Percentiles rank a stretch among this genome's conserved stretches.
Conservation (phyloP, 2,797 vertebrate species). For the Chelon auratus region DNA sequence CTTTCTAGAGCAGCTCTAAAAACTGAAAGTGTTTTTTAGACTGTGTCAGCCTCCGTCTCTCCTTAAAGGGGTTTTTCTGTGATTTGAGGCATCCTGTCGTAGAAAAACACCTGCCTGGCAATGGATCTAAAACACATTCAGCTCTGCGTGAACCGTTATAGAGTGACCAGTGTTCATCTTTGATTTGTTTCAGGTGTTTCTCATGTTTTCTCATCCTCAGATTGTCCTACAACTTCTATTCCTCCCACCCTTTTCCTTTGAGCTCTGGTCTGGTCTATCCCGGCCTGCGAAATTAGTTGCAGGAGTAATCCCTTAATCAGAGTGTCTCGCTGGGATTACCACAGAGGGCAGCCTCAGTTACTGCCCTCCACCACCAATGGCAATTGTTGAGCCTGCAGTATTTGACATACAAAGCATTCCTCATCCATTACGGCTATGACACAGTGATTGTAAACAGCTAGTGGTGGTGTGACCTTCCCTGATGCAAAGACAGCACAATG, state of each 20-base stretch:
- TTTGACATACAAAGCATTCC: slow-evolving; percentile 17
- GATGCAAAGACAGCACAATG: background rate
- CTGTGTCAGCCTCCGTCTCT: slow-evolving; percentile 34
- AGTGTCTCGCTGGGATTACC: slow-evolving; percentile 79
- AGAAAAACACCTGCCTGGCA: slow-evolving; percentile 18
- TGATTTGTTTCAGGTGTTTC: slow-evolving; percentile 14
- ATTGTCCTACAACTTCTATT: slow-evolving; percentile 21
- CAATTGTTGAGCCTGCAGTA: slow-evolving; percentile 45
- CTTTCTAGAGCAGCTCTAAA: slow-evolving; percentile 74
- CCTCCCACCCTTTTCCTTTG: slow-evolving; percentile 21
- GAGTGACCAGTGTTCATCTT: slow-evolving; percentile 8
- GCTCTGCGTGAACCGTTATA: background rate
- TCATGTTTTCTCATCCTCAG: slow-evolving; percentile 3
- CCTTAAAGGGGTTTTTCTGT: slow-evolving; percentile 48
- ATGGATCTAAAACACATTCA: background rate
- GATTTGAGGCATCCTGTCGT: slow-evolving; percentile 52
- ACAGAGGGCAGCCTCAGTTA: slow-evolving; percentile 57
- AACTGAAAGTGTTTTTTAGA: slow-evolving; percentile 41
- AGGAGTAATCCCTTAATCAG: slow-evolving; percentile 84
- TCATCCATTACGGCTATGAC: background rate
- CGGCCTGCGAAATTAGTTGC: slow-evolving; percentile 79
- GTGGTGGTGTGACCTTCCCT: slow-evolving; percentile 9
- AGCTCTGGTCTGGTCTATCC: slow-evolving; percentile 56
- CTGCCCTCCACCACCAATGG: slow-evolving; percentile 49
- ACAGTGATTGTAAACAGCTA: background rate